Evolutionary conservation across 2,113 vertebrate genomes (phyloP).

Genomic region (Physeter macrocephalus): DNA sequence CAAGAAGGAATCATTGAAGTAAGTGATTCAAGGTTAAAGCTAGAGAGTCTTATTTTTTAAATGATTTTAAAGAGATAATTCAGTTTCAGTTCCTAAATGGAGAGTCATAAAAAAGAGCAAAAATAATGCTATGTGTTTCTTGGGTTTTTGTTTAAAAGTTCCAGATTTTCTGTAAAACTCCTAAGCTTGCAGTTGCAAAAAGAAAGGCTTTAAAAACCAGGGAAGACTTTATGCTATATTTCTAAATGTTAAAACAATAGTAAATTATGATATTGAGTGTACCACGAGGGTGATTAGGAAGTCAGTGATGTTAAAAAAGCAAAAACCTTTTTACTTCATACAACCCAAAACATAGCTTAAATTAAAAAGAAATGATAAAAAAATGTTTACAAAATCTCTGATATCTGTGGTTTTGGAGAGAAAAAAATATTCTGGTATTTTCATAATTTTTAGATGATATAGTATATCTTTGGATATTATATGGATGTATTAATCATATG

Average conservation of each 20-base stretch:
- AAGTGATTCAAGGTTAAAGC: background rate
- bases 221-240: background rate
- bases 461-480: background rate
- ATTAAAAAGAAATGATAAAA: background rate
- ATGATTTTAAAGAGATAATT: background rate
- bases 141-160: background rate
- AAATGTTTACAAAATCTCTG: background rate
- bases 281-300: background rate
- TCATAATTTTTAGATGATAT: background rate
- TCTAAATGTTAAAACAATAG: background rate
- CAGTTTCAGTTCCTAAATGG: background rate
- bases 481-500: background rate
- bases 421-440: background rate
- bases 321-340: background rate
- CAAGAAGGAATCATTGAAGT: background rate
- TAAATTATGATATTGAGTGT: background rate
- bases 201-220: background rate
- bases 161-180: background rate
- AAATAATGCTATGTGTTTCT: background rate
- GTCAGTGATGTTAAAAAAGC: background rate
- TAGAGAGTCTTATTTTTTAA: background rate
- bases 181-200: background rate
- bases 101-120: background rate
- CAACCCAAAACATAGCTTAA: background rate
- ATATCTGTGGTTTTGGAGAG: background rate